A percentile compares a stretch with the other conserved stretches of the same genome.
Conservation (phyloP, 2,113 vertebrate genomes). For the Numida meleagris region DNA sequence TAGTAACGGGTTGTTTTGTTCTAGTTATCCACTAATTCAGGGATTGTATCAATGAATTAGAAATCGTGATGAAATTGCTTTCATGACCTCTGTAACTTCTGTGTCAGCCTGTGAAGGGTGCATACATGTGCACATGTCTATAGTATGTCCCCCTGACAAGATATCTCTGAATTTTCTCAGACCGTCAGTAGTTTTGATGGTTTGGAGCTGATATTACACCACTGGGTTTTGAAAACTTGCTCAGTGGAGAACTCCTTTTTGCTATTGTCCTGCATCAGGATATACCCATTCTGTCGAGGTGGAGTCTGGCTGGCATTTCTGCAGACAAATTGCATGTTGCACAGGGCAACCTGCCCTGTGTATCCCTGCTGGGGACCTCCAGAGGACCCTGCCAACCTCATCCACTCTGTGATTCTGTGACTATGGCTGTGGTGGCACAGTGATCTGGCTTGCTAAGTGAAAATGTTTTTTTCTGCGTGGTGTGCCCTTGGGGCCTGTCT, state of each 20-base stretch:
- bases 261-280: neutral
- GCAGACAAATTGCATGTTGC: neutral
- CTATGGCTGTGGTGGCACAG: neutral
- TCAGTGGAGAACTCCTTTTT: neutral
- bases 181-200: neutral
- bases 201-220: neutral
- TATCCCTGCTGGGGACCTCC: neutral
- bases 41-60: neutral
- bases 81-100: neutral
- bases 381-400: neutral
- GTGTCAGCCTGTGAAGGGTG: neutral
- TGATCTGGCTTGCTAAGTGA: neutral
- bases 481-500: neutral
- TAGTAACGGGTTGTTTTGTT: neutral
- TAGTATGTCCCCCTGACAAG: neutral
- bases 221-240: neutral
- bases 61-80: neutral
- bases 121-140: accelerated
- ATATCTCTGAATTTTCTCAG: neutral
- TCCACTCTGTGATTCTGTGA: neutral
- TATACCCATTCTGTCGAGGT: neutral
- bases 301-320: neutral
- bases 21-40: neutral
- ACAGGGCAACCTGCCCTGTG: accelerated
- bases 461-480: neutral